Base-by-base conservation (phyloP, 1,140 invertebrate species). In the Zaprionus camerounensis region DNA sequence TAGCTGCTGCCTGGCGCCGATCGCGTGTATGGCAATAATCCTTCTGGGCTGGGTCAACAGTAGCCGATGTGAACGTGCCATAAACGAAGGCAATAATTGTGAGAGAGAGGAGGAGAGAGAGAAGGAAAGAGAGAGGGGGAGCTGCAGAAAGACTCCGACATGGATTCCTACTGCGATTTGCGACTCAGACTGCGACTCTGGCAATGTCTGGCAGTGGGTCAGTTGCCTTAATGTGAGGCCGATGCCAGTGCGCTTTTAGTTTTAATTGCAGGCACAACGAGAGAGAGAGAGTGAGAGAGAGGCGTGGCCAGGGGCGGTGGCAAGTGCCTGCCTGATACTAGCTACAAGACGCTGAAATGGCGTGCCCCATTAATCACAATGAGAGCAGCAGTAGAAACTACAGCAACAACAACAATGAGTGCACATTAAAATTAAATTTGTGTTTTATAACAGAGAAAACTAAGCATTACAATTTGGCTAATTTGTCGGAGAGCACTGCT, bases 21-120 rank as follows among this genome's bases (percentile, higher is more conserved):
- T 87, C 81, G 84, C 84, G 84, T 90, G 85, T 80, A 79, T 85
- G 85, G 41, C 76, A 20, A 65, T 90, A 90, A 90, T 90, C 76
- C 81, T 77, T 85, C 71, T 53, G 75, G 71, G 75, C 41, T 68
- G 85, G 81, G 84, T 72, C 81, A 71, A 53, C 69, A 65, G 71
- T 76, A 55, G 74, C 56, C 59, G 57, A 53, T 36, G 80, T 66
- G 71, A 77, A 83, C 78, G 77, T 79, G 81, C 75, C 75, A 84
- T 87, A 88, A 88, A 57, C 74, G 53, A 65, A 63, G 62, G 24
- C 78, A 71, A 59, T 80, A 84, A 78, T 78, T 65, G 62, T 67
- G 51, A 9, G 46, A 49, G 28, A 6, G 44, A 11, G 9, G n/a
- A 5, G 5, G 4, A 38, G 36, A 41, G 13, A 22, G 46, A 22